Percentiles rank a stretch among this genome's conserved stretches.
phyloP scores from a whole-genome alignment of 2,113 vertebrate species.

The Calyptomena viridis region DNA sequence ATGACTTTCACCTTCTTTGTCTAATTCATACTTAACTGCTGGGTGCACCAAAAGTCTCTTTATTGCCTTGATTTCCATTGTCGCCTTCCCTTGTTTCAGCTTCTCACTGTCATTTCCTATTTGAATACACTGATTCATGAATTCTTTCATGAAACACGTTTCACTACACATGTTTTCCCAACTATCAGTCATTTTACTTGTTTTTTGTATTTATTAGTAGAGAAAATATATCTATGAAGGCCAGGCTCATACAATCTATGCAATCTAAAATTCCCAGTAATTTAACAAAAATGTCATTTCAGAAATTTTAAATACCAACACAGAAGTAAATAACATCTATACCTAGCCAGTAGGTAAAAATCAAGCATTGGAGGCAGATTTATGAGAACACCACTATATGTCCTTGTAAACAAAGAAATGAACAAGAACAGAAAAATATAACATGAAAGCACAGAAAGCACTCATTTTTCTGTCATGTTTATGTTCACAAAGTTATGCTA shows the following conservation, averaged over 20 bases:
- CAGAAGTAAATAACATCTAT: not conserved
- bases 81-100: not conserved
- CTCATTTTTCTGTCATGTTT: not conserved
- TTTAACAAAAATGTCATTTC: not conserved
- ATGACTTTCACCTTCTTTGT: not conserved
- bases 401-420: not conserved
- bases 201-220: not conserved
- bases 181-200: not conserved
- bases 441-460: not conserved
- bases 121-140: not conserved
- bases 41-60: not conserved
- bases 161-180: not conserved
- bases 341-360: not conserved
- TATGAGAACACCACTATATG: not conserved
- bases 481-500: not conserved
- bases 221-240: not conserved
- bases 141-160: not conserved
- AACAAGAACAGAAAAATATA: not conserved
- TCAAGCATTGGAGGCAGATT: not conserved
- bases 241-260: not conserved
- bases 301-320: not conserved
- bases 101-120: not conserved
- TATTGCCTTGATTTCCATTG: not conserved
- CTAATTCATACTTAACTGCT: not conserved
- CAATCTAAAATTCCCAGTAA: not conserved